Evolutionary conservation across 2,888 invertebrate species (phyloP).

Genomic region (Leuctra nigra): DNA sequence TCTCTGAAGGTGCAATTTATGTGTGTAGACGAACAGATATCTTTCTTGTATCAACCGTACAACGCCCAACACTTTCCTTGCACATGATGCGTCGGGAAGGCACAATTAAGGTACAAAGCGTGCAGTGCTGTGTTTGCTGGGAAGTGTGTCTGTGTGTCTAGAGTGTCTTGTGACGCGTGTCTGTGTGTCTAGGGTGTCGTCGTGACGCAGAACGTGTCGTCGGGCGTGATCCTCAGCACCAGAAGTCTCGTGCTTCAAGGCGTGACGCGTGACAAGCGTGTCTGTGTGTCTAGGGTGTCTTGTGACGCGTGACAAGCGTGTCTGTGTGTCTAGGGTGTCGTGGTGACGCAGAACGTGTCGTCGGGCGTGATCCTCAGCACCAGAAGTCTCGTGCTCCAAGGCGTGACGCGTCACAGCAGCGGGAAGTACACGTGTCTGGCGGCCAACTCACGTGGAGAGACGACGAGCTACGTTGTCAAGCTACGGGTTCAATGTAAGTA

Average conservation of each 20-base stretch:
- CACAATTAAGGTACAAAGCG: too few species aligned
- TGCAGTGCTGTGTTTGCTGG: too few species aligned
- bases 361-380: slow-evolving; percentile 83
- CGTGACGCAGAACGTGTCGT: slow-evolving; percentile 73
- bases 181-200: slow-evolving; percentile 72
- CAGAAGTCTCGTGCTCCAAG: slow-evolving; percentile 79
- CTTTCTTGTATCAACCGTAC: too few species aligned
- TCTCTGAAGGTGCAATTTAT: too few species aligned
- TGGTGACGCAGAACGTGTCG: slow-evolving; percentile 73
- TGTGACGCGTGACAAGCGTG: too few species aligned
- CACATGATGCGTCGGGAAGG: too few species aligned
- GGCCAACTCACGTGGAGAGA: slow-evolving; percentile 75
- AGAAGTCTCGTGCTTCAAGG: slow-evolving; percentile 81
- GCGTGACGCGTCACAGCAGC: slow-evolving; percentile 72
- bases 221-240: slow-evolving; percentile 81
- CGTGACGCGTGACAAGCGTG: slow-evolving; percentile 70
- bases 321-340: slow-evolving; percentile 52
- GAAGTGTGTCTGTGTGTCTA: too few species aligned
- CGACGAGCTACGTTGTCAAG: slow-evolving; percentile 66
- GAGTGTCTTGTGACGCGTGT: too few species aligned
- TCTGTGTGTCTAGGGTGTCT: too few species aligned
- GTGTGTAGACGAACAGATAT: too few species aligned
- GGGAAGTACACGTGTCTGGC: slow-evolving; percentile 81
- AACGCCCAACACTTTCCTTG: too few species aligned
- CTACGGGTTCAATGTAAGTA: slow-evolving; percentile 79